Evolutionary conservation across 2,888 invertebrate genomes (phyloP), one percentile per base, ranked within the genome.

Genomic region (Rhagonycha fulva): DNA sequence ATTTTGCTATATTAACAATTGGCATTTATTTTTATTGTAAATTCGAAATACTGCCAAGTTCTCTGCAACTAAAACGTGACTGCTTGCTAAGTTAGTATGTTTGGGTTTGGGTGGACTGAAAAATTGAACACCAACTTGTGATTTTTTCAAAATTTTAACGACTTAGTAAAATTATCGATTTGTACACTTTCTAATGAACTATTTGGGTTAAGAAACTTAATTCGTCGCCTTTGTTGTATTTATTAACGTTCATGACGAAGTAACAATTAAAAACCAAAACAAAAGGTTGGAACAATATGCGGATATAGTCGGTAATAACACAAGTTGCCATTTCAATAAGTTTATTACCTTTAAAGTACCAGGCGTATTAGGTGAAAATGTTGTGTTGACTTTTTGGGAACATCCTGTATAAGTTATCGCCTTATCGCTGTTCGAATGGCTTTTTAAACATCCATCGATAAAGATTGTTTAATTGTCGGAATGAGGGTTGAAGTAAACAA

Each of bases 111-210:
- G 32, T n/a, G 0, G n/a, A 12, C 32, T 4, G 32, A 32, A 32
- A 32, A 2, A 47, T 47, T 7, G 0, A 47, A 32, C n/a, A n/a
- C 32, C 47, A n/a, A 47, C 3, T n/a, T n/a, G n/a, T 47, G 7
- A 7, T 47, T 47, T 47, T 47, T 47, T 47, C 47, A 47, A 47
- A 32, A 47, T 47, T n/a, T 47, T 47, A 47, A 47, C 47, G 47
- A n/a, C n/a, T 63, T 63, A 5, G 7, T 63, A 63, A 24, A 63
- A n/a, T 24, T 62, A 72, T 72, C 28, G 75, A 75, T 79, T 75
- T 62, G 81, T 81, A 78, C 81, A 85, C 85, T 85, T 85, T 85
- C 85, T 85, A 85, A 82, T 79, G 72, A 84, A 84, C 84, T 85
- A 85, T 85, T 82, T 85, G 83, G 85, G 85, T 84, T 85, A 85